Evolutionary conservation across 2,888 invertebrate species (phyloP).

Genomic region (Bhutanitis thaidina): DNA sequence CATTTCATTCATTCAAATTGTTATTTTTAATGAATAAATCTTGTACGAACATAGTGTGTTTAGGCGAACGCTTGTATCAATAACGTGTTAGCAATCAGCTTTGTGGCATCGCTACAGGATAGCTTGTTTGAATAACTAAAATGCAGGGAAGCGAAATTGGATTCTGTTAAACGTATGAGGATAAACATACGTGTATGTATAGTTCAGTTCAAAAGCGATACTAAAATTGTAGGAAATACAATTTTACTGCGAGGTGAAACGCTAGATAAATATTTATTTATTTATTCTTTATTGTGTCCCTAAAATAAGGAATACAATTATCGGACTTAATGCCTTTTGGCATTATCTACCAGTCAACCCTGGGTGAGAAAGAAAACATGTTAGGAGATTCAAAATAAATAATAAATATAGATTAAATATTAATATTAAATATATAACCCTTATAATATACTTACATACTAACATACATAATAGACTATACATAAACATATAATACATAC

Average conservation of each 20-base stretch:
- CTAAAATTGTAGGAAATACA: slow-evolving; percentile 13
- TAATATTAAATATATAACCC: too few species aligned
- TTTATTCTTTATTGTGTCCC: too few species aligned
- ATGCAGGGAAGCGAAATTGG: slow-evolving; percentile 19
- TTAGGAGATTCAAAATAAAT: too few species aligned
- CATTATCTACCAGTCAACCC: too few species aligned
- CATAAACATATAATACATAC: too few species aligned
- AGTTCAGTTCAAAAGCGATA: slow-evolving; percentile 1
- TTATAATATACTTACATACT: too few species aligned
- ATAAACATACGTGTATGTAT: slow-evolving; percentile 8
- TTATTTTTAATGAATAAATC: slow-evolving; percentile 6
- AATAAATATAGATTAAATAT: too few species aligned
- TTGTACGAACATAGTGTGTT: slow-evolving; percentile 4
- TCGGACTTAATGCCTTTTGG: too few species aligned
- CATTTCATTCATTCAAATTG: too few species aligned
- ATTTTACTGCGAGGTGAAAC: slow-evolving; percentile 8
- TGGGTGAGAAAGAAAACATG: too few species aligned
- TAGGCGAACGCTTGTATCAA: slow-evolving; percentile 18
- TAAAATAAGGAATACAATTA: too few species aligned
- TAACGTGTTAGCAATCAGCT: slow-evolving; percentile 23
- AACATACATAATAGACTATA: too few species aligned
- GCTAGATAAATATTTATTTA: slow-evolving; percentile 1
- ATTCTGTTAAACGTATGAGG: slow-evolving; percentile 17
- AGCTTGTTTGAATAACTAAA: slow-evolving; percentile 22
- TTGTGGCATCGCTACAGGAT: slow-evolving; percentile 20